A percentile compares a stretch with the other conserved stretches of the same genome.
These are phyloP conservation scores for Canis aureus DNA, from an alignment of 2,113 vertebrate genomes.

Conservation along the genomic window DNA sequence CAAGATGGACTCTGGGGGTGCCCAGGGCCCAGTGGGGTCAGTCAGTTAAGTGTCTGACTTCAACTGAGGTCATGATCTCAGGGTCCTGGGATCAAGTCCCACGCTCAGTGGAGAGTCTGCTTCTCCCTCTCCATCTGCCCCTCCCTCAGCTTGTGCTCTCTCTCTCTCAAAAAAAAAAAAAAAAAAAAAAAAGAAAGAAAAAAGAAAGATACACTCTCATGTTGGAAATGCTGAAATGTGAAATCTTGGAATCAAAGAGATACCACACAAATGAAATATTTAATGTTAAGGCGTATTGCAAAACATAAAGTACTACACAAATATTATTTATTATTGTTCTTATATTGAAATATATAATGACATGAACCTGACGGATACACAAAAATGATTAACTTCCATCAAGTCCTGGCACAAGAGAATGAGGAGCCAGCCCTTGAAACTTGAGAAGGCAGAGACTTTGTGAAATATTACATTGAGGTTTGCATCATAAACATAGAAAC, in stretches of 20 bases:
- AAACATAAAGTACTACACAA: constrained; percentile 5
- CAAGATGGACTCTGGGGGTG: background rate
- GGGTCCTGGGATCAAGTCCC: background rate
- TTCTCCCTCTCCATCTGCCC: background rate
- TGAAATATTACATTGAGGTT: background rate
- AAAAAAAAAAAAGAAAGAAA: too few relatives aligned
- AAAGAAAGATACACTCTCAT: background rate
- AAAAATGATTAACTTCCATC: background rate
- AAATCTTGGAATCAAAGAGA: background rate
- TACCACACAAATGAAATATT: background rate
- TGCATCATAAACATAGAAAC: background rate
- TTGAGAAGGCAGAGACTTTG: background rate
- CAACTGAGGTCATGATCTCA: background rate
- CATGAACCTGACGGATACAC: background rate
- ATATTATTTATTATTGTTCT: background rate
- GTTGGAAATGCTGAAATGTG: background rate
- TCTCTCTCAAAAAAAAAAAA: background rate
- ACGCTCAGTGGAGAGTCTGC: background rate
- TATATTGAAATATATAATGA: background rate
- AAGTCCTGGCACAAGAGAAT: background rate
- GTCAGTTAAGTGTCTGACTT: background rate
- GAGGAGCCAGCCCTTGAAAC: background rate
- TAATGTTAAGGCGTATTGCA: background rate
- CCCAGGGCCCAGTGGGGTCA: background rate
- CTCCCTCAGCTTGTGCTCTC: background rate